Conservation (phyloP, 2,888 invertebrate species). For the Periphyllus acericola region DNA sequence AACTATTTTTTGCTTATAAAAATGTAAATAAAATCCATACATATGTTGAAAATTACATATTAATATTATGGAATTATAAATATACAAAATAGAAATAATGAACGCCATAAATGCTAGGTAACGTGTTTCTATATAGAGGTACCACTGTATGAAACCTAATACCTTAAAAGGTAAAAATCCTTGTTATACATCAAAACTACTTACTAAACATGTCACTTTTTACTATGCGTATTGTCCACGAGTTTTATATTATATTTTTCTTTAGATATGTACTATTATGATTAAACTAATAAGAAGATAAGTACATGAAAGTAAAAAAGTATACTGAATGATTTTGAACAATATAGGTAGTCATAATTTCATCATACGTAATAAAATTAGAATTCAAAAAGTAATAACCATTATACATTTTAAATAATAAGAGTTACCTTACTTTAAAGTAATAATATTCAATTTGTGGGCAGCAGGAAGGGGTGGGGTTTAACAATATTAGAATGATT, state of each 20-base stretch:
- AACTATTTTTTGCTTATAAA: constrained; percentile 25
- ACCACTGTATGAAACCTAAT: constrained; percentile 24
- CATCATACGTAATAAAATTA: not conserved
- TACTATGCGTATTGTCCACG: constrained; percentile 4
- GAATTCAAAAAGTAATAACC: no score
- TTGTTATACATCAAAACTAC: constrained; percentile 46
- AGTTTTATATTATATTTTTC: constrained; percentile 32
- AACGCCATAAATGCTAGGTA: constrained; percentile 16
- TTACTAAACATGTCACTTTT: constrained; percentile 41
- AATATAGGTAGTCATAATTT: no score
- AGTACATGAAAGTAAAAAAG: not conserved
- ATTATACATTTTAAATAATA: no score
- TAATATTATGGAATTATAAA: constrained; percentile 19
- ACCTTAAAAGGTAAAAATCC: constrained; percentile 57
- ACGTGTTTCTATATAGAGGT: constrained; percentile 33
- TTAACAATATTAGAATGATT: no score
- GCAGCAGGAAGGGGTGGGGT: no score
- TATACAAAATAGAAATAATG: constrained; percentile 29
- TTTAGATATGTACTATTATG: not conserved
- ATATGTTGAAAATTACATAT: constrained; percentile 22
- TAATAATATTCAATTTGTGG: no score
- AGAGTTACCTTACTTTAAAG: no score
- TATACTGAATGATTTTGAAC: not conserved
- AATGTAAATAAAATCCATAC: not conserved
- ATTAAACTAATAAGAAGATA: constrained; percentile 7